phyloP scores from a whole-genome alignment of 2,113 vertebrate species.

The Aleadryas rufinucha region DNA sequence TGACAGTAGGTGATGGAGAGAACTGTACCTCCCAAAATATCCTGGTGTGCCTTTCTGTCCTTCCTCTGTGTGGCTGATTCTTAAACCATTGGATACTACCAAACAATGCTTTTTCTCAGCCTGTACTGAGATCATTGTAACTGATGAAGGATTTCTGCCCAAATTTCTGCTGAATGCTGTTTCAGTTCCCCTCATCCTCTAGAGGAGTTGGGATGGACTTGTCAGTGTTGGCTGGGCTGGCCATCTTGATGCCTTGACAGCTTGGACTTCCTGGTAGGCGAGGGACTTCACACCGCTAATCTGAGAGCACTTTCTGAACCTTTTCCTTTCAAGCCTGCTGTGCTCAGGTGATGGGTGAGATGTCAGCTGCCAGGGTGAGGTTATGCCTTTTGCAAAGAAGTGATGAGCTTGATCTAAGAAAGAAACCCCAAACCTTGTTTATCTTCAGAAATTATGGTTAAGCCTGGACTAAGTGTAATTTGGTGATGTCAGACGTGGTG shows the following conservation, averaged over 20 bases:
- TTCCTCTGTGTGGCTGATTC: background rate
- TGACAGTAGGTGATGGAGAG: background rate
- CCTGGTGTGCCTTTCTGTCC: background rate
- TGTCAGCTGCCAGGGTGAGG: background rate
- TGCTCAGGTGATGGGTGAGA: background rate
- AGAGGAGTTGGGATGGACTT: background rate
- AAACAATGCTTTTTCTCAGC: background rate
- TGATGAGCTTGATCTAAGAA: background rate
- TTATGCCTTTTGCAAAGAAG: background rate
- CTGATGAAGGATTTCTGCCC: background rate
- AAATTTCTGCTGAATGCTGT: background rate
- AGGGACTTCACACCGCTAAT: background rate
- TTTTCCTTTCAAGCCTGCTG: background rate
- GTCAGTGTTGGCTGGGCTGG: background rate
- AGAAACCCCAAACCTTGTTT: background rate
- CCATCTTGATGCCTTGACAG: background rate
- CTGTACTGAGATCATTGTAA: background rate
- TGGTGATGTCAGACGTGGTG: background rate
- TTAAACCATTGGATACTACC: background rate
- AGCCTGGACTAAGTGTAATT: background rate
- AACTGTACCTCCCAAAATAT: background rate
- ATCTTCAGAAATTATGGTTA: background rate
- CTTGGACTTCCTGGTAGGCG: background rate
- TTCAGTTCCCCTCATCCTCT: background rate
- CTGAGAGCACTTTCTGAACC: background rate